phyloP scores from a whole-genome alignment of 1,140 invertebrate species.

The Planococcus citri region DNA sequence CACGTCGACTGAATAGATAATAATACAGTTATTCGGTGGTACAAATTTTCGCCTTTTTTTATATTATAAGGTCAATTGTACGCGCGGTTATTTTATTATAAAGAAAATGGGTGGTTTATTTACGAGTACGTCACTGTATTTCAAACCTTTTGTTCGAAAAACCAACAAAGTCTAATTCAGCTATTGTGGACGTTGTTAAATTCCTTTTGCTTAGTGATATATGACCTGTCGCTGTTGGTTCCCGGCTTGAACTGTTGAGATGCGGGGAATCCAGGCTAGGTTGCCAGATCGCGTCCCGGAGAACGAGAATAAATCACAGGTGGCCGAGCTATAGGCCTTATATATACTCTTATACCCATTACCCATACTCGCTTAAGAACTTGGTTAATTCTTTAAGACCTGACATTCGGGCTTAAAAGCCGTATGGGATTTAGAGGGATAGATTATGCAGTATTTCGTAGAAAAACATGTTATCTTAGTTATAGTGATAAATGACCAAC shows the following conservation, averaged over 20 bases:
- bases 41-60: too few species aligned
- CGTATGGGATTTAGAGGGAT: background rate
- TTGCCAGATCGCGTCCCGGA: background rate
- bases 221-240: constrained; percentile 7
- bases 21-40: too few species aligned
- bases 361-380: background rate
- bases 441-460: background rate
- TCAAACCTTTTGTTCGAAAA: constrained; percentile 8
- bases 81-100: background rate
- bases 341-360: too few species aligned
- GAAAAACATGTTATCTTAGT: background rate
- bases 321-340: background rate
- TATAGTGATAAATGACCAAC: background rate
- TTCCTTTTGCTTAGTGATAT: constrained; percentile 7
- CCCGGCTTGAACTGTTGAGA: background rate
- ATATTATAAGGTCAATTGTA: too few species aligned
- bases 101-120: constrained; percentile 2
- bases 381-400: background rate
- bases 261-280: background rate
- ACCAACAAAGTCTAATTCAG: constrained; percentile 19
- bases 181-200: constrained; percentile 12
- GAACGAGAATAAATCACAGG: background rate
- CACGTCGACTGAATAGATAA: too few species aligned
- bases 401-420: background rate
- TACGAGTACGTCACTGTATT: background rate